Evolutionary conservation across 2,888 invertebrate genomes (phyloP).

Genomic region (Dione juno): DNA sequence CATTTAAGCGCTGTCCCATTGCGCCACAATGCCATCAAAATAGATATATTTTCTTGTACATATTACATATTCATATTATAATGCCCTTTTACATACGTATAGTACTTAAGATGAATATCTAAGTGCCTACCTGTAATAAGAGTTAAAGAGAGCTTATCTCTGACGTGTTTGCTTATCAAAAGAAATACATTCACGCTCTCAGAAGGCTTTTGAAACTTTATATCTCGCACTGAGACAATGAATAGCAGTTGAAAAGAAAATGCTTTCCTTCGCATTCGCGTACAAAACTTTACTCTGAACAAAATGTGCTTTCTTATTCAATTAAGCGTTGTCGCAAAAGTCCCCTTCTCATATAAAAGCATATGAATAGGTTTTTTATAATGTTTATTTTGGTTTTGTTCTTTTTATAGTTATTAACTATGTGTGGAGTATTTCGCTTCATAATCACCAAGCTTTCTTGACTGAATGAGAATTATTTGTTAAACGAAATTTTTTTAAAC

Average conservation of each 20-base stretch:
- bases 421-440: not conserved
- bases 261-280: conserved; percentile 16
- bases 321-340: conserved; percentile 31
- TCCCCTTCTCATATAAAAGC: not conserved
- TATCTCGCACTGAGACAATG: conserved; percentile 47
- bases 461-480: too few relatives aligned
- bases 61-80: not conserved
- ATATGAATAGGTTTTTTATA: not conserved
- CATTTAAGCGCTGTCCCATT: too few relatives aligned
- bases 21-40: too few relatives aligned
- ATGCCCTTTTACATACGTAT: not conserved
- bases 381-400: not conserved
- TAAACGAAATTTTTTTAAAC: too few relatives aligned
- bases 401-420: not conserved
- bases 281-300: conserved; percentile 23
- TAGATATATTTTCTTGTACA: not conserved
- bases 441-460: too few relatives aligned
- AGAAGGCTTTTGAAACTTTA: conserved; percentile 33
- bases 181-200: conserved; percentile 31
- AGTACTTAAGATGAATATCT: not conserved
- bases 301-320: conserved; percentile 31
- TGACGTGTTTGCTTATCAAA: conserved; percentile 30
- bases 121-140: conserved; percentile 21
- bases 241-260: conserved; percentile 36
- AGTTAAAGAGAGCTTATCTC: conserved; percentile 26